Evolutionary conservation across 1,140 invertebrate species (phyloP).

Genomic region (Heterodera schachtii): DNA sequence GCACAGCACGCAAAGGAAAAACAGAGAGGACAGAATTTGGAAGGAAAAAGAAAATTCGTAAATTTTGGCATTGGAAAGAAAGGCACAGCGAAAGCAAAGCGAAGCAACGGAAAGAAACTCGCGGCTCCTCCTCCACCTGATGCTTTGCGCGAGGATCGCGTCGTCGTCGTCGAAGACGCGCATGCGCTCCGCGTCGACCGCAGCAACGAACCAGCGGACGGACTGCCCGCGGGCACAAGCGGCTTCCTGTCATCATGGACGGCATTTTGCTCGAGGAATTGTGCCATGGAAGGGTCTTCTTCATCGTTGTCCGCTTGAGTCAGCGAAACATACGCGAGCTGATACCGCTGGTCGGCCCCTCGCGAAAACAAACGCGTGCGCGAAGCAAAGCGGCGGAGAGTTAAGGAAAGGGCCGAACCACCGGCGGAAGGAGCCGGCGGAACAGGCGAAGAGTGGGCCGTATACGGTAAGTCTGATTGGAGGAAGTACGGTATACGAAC

Average conservation of each 20-base stretch:
- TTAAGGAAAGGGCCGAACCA: constrained; percentile 19
- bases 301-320: constrained; percentile 1
- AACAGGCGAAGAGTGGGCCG: background rate
- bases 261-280: constrained; percentile 2
- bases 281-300: background rate
- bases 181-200: constrained; percentile 18
- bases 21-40: background rate
- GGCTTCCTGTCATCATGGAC: background rate
- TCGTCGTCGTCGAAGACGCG: constrained; percentile 29
- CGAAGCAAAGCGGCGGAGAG: constrained; percentile 46
- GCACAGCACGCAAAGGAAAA: too few species aligned
- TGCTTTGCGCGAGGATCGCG: constrained; percentile 25
- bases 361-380: constrained; percentile 49
- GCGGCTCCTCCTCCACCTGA: constrained; percentile 33
- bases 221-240: background rate
- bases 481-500: background rate
- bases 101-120: constrained; percentile 29
- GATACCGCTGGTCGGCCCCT: constrained; percentile 16
- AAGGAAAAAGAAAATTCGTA: background rate
- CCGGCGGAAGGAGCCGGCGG: background rate
- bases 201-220: background rate
- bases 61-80: background rate
- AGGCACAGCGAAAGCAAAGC: constrained; percentile 1
- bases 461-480: constrained; percentile 4
- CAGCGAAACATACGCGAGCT: constrained; percentile 10